Evolutionary conservation across 2,797 vertebrate genomes (phyloP).

Genomic region (Pseudochromis fuscus): DNA sequence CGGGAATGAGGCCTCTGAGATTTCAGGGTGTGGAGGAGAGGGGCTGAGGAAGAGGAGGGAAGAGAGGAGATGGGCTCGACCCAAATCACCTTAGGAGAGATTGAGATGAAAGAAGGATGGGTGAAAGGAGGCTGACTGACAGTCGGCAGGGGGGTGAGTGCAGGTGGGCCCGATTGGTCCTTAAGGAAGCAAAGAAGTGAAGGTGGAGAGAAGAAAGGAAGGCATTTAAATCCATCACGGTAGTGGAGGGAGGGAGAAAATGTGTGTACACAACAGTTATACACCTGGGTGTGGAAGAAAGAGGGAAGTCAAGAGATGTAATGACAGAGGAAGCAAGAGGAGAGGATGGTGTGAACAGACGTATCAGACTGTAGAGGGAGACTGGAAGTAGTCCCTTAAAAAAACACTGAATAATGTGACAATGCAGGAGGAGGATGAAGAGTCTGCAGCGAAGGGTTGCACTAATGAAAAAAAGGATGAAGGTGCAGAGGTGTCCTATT

Average conservation of each 20-base stretch:
- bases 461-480: constrained; percentile 7
- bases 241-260: constrained; percentile 9
- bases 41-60: constrained; percentile 22
- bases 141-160: constrained; percentile 17
- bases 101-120: constrained; percentile 63
- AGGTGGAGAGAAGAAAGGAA: constrained; percentile 1
- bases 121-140: constrained; percentile 47
- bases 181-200: constrained; percentile 35
- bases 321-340: not conserved
- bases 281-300: constrained; percentile 13
- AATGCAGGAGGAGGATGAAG: constrained; percentile 1
- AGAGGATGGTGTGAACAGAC: not conserved
- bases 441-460: not conserved
- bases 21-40: constrained; percentile 38
- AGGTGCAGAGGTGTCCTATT: constrained; percentile 25
- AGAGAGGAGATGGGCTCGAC: constrained; percentile 38
- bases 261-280: constrained; percentile 25
- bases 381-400: not conserved
- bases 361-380: not conserved
- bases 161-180: constrained; percentile 25
- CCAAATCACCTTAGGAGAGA: constrained; percentile 63
- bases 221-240: constrained; percentile 43
- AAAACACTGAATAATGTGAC: constrained; percentile 6
- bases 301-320: not conserved
- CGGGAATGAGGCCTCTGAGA: constrained; percentile 52